Conservation (phyloP, 2,113 vertebrate species). For the Pseudorhombus dupliciocellatus region DNA sequence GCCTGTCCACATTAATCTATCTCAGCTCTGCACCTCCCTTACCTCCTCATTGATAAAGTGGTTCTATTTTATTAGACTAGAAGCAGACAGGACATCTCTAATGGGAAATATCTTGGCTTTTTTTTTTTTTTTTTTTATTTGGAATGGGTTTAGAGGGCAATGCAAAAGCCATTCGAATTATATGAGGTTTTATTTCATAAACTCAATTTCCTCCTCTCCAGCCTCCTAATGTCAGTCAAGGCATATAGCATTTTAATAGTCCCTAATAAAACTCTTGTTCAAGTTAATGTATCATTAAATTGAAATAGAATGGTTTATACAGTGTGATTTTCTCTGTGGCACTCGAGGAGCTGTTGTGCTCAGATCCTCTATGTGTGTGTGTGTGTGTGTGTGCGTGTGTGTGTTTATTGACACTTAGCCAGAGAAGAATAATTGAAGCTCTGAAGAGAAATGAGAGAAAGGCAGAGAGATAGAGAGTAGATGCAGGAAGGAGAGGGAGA, state of each 20-base stretch:
- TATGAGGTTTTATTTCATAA: constrained; percentile 66
- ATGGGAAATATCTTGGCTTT: constrained; percentile 81
- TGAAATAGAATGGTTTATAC: constrained; percentile 61
- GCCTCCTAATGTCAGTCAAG: constrained; percentile 42
- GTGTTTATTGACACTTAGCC: constrained; percentile 69
- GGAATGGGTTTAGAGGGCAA: constrained; percentile 73
- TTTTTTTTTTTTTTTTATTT: constrained; percentile 74
- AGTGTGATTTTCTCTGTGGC: constrained; percentile 51
- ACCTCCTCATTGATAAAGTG: constrained; percentile 87
- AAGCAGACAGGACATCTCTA: constrained; percentile 80
- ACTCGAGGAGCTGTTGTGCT: constrained; percentile 19
- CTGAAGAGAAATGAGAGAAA: constrained; percentile 55
- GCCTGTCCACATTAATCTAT: constrained; percentile 90
- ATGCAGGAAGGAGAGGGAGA: constrained; percentile 54
- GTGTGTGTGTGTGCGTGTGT: constrained; percentile 6
- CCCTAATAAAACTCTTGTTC: constrained; percentile 63
- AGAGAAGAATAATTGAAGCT: constrained; percentile 66
- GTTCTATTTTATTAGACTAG: constrained; percentile 84
- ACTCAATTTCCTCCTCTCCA: constrained; percentile 37
- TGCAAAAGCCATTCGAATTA: constrained; percentile 58
- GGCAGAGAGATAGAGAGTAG: constrained; percentile 34
- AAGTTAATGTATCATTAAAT: constrained; percentile 69
- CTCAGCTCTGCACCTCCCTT: constrained; percentile 83
- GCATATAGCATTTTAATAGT: constrained; percentile 60
- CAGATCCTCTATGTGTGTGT: constrained; percentile 29